These are phyloP conservation scores for Caenorhabditis brenneri DNA, from an alignment of 1,140 invertebrate genomes.

Conservation along the genomic window DNA sequence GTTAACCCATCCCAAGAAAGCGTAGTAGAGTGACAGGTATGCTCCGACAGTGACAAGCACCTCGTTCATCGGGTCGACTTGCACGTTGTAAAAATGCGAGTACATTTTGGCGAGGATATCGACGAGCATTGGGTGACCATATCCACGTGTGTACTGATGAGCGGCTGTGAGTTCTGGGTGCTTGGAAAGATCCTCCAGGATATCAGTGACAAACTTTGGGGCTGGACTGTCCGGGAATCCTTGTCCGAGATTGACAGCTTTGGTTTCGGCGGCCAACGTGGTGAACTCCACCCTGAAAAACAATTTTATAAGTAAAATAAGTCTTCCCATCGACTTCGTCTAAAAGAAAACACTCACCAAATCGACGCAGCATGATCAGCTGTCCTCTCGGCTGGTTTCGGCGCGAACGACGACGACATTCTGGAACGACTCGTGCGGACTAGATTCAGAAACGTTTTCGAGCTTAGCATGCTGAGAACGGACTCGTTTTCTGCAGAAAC, in stretches of 20 bases:
- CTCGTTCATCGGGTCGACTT: conserved; percentile 83
- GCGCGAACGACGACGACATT: conserved; percentile 7
- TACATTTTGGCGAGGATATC: conserved; percentile 85
- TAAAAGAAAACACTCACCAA: background rate
- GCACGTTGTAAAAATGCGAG: conserved; percentile 78
- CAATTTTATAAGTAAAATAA: background rate
- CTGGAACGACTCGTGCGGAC: conserved; percentile 29
- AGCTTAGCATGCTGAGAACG: conserved; percentile 39
- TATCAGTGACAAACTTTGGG: conserved; percentile 82
- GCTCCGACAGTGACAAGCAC: conserved; percentile 88
- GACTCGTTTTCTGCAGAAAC: conserved; percentile 40
- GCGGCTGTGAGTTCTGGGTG: conserved; percentile 79
- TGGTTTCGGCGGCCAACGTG: conserved; percentile 82
- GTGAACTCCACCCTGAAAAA: conserved; percentile 89
- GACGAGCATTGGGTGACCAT: conserved; percentile 87
- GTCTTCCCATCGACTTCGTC: too few relatives aligned
- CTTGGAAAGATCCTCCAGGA: conserved; percentile 78
- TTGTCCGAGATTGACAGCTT: conserved; percentile 93
- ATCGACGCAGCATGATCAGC: background rate
- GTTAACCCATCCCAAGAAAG: conserved; percentile 79
- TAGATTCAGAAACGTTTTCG: conserved; percentile 36
- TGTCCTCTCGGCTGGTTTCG: conserved; percentile 13
- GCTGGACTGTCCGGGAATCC: conserved; percentile 93
- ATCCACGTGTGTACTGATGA: conserved; percentile 83
- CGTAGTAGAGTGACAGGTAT: conserved; percentile 84